These are phyloP conservation scores for Drosophila arawakana DNA, from an alignment of 1,140 invertebrate genomes.

Conservation along the genomic window DNA sequence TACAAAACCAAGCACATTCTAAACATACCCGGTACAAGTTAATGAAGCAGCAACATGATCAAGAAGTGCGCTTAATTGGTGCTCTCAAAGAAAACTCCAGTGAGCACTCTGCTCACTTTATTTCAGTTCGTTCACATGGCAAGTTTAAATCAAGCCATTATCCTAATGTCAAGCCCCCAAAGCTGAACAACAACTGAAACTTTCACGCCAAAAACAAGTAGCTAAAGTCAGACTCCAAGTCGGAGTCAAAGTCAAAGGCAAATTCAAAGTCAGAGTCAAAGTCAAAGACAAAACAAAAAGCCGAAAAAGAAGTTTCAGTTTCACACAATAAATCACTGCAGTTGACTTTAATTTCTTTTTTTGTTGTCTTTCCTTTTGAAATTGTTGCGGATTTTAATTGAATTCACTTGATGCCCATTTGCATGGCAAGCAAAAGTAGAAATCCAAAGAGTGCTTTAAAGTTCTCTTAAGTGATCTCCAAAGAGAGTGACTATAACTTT, in stretches of 20 bases:
- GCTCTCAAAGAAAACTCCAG: constrained; percentile 33
- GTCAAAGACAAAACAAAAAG: neutral
- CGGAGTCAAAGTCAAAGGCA: constrained; percentile 29
- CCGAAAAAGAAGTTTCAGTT: constrained; percentile 62
- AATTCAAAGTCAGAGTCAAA: constrained; percentile 16
- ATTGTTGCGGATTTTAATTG: constrained; percentile 55
- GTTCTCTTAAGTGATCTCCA: neutral
- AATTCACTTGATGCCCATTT: constrained; percentile 62
- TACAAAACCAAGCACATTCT: neutral
- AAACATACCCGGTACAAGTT: neutral
- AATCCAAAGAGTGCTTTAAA: neutral
- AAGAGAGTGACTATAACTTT: neutral
- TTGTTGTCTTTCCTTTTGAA: neutral
- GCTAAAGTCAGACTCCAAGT: constrained; percentile 28
- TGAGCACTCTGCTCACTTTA: neutral
- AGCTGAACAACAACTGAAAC: constrained; percentile 45
- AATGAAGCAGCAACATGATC: constrained; percentile 24
- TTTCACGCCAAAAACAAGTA: constrained; percentile 52
- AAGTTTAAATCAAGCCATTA: constrained; percentile 81
- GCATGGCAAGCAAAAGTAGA: constrained; percentile 60
- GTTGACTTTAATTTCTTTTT: constrained; percentile 59
- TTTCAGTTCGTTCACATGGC: constrained; percentile 65
- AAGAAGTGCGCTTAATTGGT: constrained; percentile 66
- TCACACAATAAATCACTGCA: constrained; percentile 79
- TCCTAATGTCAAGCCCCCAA: constrained; percentile 60